A percentile compares a stretch with the other conserved stretches of the same genome.
Conservation (phyloP, 2,797 vertebrate genomes). For the Cygnus olor region DNA sequence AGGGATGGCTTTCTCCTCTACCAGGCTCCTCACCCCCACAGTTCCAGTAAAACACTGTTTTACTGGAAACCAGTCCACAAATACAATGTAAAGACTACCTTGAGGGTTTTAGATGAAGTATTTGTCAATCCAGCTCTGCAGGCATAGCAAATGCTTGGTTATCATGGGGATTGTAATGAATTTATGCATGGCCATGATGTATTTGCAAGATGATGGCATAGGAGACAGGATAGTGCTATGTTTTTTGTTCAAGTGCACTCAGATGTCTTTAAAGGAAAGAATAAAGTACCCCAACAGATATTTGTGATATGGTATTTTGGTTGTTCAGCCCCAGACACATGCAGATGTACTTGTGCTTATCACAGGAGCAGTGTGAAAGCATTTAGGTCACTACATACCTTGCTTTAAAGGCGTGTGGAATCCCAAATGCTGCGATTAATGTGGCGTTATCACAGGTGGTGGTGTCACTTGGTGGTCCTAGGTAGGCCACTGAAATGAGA, state of each 20-base stretch:
- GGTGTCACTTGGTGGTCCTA: background rate
- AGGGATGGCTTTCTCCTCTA: background rate
- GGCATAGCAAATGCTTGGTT: background rate
- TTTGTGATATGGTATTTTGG: background rate
- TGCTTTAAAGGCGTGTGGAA: background rate
- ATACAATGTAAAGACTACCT: background rate
- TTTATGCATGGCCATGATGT: background rate
- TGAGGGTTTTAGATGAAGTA: background rate
- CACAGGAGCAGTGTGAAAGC: background rate
- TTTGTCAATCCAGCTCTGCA: background rate
- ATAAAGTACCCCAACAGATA: background rate
- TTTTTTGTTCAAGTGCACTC: background rate
- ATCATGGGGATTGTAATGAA: background rate
- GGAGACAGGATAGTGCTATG: background rate
- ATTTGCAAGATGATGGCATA: background rate
- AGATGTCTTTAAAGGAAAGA: background rate
- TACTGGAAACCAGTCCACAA: background rate
- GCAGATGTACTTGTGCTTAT: background rate
- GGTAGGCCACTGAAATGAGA: fast-evolving
- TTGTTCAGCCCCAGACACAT: background rate
- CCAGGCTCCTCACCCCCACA: background rate
- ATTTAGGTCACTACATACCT: background rate
- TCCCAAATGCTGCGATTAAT: background rate
- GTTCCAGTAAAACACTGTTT: background rate
- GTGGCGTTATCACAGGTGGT: background rate